Percentiles rank a stretch among this genome's conserved stretches.
phyloP scores from a whole-genome alignment of 1,140 invertebrate species.

The Drosophila trapezifrons region DNA sequence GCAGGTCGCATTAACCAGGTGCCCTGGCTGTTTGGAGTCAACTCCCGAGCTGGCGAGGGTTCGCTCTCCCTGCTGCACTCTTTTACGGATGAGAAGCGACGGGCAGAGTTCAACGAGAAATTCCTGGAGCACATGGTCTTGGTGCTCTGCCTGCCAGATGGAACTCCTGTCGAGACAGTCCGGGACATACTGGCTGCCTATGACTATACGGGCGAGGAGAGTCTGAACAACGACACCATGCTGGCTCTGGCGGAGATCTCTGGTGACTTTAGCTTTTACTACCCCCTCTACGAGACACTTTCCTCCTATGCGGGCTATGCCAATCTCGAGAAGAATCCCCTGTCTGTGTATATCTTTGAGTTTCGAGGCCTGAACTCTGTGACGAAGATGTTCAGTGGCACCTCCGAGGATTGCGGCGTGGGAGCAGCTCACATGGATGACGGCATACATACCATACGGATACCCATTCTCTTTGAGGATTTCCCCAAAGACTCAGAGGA shows the following conservation, averaged over 20 bases:
- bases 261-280: constrained; percentile 60
- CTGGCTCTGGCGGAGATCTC: constrained; percentile 21
- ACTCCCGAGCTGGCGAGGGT: constrained; percentile 69
- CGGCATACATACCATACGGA: constrained; percentile 50
- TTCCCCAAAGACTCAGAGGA: constrained; percentile 46
- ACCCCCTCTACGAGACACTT: constrained; percentile 46
- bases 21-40: constrained; percentile 83
- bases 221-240: constrained; percentile 50
- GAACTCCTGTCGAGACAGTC: background rate
- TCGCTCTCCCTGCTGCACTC: constrained; percentile 29
- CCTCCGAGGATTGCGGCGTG: constrained; percentile 14
- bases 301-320: constrained; percentile 55
- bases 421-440: constrained; percentile 71
- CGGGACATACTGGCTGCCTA: constrained; percentile 32
- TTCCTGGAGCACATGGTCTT: constrained; percentile 37
- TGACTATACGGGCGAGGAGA: constrained; percentile 8
- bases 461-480: constrained; percentile 21
- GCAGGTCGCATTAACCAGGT: constrained; percentile 72
- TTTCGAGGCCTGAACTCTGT: constrained; percentile 19
- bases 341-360: constrained; percentile 56
- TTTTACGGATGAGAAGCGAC: background rate
- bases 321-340: constrained; percentile 33
- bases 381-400: background rate
- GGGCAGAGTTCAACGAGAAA: constrained; percentile 43
- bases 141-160: constrained; percentile 32